A percentile compares a stretch with the other conserved stretches of the same genome.
phyloP scores from a whole-genome alignment of 2,113 vertebrate species.

The Calyptomena viridis region DNA sequence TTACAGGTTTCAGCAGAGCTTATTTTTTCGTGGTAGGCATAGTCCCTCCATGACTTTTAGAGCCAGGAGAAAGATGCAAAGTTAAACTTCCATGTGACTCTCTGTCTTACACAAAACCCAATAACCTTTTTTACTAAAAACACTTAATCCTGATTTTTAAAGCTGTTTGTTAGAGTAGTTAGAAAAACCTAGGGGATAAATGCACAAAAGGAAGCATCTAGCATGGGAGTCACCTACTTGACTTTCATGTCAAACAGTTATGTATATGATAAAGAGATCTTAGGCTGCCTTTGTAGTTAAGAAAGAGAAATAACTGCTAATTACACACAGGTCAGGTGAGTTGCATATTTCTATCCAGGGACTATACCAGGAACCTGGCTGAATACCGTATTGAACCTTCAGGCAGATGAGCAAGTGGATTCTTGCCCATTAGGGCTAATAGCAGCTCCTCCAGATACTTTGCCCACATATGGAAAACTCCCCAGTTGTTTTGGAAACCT shows the following conservation, averaged over 20 bases:
- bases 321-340: background rate
- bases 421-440: background rate
- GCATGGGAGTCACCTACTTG: background rate
- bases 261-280: background rate
- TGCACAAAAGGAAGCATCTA: background rate
- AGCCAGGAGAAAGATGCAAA: background rate
- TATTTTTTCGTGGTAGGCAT: background rate
- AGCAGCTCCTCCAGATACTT: background rate
- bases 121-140: background rate
- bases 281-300: background rate
- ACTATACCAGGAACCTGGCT: background rate
- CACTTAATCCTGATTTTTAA: background rate
- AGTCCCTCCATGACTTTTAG: background rate
- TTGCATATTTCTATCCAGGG: background rate
- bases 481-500: background rate
- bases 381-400: background rate
- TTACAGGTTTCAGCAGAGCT: background rate
- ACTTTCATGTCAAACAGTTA: background rate
- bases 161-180: background rate
- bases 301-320: background rate
- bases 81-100: background rate
- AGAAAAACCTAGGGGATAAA: background rate
- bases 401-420: background rate
- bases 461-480: background rate
- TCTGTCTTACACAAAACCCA: background rate